Evolutionary conservation across 2,888 invertebrate genomes (phyloP), one percentile per base, ranked within the genome.

Genomic region (Notodonta ziczac): DNA sequence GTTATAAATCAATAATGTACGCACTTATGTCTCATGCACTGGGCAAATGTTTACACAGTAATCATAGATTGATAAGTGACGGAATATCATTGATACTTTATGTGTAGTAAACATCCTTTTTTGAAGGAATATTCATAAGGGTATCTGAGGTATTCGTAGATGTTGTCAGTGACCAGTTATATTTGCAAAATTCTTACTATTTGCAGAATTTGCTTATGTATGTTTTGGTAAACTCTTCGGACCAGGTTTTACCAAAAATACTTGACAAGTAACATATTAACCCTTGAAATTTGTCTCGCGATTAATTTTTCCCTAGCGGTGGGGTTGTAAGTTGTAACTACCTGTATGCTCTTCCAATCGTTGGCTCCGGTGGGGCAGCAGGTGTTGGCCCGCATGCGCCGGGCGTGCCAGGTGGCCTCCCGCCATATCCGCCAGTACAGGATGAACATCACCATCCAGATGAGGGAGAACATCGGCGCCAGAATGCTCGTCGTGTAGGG

Each of bases 291-390:
- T 2, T 35, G 35, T 35, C 35, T 35, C 35, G 24, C 24, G 24
- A 24, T 24, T 24, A 24, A 24, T 35, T 35, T 35, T 2, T 4
- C 7, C 35, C 6, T 35, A 35, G 35, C 35, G 10, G 10, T 24
- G 24, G 24, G 24, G 24, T 42, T 42, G 10, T 42, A n/a, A n/a
- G 13, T 46, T n/a, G 13, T 46, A 44, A 16, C 10, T 85, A 96
- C 97, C 95, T 97, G 97, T 69, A 97, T 95, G 69, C 96, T 96
- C 90, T 96, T 97, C 94, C 96, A 96, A 82, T 97, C 96, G 64
- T 95, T 94, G 65, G 94, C 93, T 14, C 94, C 93, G 9, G 94
- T 85, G 32, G 94, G 94, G 72, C 94, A 94, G 81, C 95, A 95
- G 55, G 94, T 94, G 75, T 94, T 94, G 65, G 94, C 94, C 52